phyloP scores from a whole-genome alignment of 2,888 invertebrate species.

The Salticus scenicus region DNA sequence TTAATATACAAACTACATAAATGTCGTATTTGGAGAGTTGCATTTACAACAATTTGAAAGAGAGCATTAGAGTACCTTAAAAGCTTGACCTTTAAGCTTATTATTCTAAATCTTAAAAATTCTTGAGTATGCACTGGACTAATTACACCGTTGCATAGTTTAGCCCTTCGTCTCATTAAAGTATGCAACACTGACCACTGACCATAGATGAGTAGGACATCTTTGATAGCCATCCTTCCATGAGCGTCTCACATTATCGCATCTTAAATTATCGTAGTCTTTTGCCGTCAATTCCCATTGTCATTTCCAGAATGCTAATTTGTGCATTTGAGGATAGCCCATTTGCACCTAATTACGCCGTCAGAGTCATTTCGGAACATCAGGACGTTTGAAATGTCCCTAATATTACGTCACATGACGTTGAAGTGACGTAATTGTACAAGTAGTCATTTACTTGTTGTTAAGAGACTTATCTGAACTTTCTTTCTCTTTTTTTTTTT shows the following conservation, averaged over 20 bases:
- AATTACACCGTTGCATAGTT: conserved; percentile 1
- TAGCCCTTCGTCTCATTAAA: background rate
- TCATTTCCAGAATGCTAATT: conserved; percentile 68
- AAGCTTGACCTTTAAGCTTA: background rate
- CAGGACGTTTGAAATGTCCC: background rate
- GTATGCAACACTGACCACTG: conserved; percentile 41
- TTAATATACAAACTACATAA: too few species aligned
- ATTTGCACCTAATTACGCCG: conserved; percentile 69
- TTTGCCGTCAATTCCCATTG: conserved; percentile 55
- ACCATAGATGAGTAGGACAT: background rate
- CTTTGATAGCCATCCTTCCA: conserved; percentile 11
- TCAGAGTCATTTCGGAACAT: conserved; percentile 19
- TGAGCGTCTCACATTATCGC: conserved; percentile 9
- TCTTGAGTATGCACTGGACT: background rate
- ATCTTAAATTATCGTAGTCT: conserved; percentile 44
- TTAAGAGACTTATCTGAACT: too few species aligned
- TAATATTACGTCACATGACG: background rate
- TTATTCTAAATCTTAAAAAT: background rate
- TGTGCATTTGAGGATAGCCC: conserved; percentile 63
- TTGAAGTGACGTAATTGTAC: conserved; percentile 47
- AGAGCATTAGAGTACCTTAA: too few species aligned
- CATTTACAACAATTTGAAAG: too few species aligned
- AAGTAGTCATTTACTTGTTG: too few species aligned
- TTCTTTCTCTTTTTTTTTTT: too few species aligned
- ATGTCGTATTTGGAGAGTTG: too few species aligned